Conservation (phyloP, 2,888 invertebrate species). For the Eristalis pertinax region DNA sequence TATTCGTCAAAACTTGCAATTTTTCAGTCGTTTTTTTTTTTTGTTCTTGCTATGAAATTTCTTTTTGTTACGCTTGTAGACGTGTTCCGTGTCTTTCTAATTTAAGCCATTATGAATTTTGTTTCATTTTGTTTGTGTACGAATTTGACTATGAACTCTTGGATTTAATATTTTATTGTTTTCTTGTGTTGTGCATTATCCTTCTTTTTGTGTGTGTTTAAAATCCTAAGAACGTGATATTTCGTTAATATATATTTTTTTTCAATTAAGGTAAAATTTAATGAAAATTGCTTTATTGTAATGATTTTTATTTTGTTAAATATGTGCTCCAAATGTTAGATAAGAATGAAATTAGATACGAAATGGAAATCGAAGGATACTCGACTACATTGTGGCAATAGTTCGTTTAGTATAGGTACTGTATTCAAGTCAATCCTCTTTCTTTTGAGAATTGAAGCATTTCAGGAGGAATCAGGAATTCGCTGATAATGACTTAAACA, state of each 20-base stretch:
- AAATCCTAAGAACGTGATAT: constrained; percentile 61
- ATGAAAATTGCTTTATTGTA: constrained; percentile 18
- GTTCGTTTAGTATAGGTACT: no score
- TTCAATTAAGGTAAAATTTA: constrained; percentile 46
- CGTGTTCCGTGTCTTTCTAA: neutral
- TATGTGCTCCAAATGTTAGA: constrained; percentile 35
- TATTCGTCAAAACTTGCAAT: neutral
- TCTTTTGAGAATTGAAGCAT: no score
- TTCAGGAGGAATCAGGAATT: no score
- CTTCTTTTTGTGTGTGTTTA: constrained; percentile 22
- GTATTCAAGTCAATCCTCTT: no score
- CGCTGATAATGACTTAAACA: no score
- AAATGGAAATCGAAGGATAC: neutral
- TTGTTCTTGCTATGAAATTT: neutral
- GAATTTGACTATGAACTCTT: neutral
- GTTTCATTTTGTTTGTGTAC: neutral
- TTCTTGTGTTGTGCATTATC: neutral
- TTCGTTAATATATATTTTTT: constrained; percentile 45
- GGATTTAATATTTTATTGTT: constrained; percentile 1
- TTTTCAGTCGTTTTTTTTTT: neutral
- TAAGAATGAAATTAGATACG: constrained; percentile 32
- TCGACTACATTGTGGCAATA: no score
- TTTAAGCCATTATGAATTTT: neutral
- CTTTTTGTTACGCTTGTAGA: neutral
- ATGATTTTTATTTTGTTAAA: constrained; percentile 34